Evolutionary conservation across 2,888 invertebrate species (phyloP), one percentile per base, ranked within the genome.

Genomic region (Drosophila aldrichi): DNA sequence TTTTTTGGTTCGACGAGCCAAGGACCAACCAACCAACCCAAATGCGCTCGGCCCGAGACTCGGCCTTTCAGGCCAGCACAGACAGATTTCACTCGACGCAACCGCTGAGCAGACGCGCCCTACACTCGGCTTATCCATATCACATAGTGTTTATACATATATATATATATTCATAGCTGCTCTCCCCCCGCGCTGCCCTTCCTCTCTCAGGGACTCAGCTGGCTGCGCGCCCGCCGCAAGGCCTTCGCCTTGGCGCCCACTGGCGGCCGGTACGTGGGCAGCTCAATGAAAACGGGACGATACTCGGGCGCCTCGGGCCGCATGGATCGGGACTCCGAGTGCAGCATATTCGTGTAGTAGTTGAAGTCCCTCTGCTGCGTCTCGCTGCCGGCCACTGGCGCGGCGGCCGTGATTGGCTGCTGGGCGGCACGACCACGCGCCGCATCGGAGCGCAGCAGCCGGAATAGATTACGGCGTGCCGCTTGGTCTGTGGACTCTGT

Each of bases 201-300:
- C 34, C 16, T 2, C 1, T 5, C 16, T 73, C 73, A 77, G 51
- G 61, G 74, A 41, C 12, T 41, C 29, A 61, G 62, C 60, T 69
- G 76, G 46, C 51, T 38, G n/a, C 77, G 65, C 22, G 66, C 63
- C 4, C 66, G 78, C 18, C 70, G 67, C 62, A 62, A 4, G 20
- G 49, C 44, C 40, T 36, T 63, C 2, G 58, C 49, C 22, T 63
- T 74, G 5, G 48, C 34, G 20, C 64, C 40, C 18, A 25, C 25
- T 3, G 91, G 88, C 22, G 95, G 95, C 34, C 94, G 90, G 83
- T 94, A 95, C 1, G 95, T 95, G 14, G 95, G 95, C 74, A 95
- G 88, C 76, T 95, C 94, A n/a, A 95, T 94, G 48, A 94, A 92
- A 8, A 95, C 88, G 12, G 91, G 86, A 38, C 90, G 88, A 29